A percentile compares a stretch with the other conserved stretches of the same genome.
phyloP scores from a whole-genome alignment of 2,113 vertebrate genomes.

The Marmota flaviventris region DNA sequence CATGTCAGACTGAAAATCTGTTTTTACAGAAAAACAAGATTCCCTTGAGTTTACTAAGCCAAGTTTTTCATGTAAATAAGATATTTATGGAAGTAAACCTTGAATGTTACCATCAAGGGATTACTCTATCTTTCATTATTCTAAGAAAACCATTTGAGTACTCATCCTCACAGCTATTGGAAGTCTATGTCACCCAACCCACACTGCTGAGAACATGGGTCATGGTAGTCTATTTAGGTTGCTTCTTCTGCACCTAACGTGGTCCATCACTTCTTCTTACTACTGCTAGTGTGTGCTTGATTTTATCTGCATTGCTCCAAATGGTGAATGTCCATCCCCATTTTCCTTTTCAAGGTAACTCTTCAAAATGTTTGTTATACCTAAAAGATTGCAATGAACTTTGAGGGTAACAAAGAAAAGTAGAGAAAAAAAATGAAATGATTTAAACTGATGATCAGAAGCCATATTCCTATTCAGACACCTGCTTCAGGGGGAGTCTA shows the following conservation, averaged over 20 bases:
- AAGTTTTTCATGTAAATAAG: neutral
- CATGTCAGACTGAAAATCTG: slow-evolving; percentile 41
- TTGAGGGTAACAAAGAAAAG: neutral
- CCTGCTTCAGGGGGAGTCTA: neutral
- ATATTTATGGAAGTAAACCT: neutral
- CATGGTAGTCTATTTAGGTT: neutral
- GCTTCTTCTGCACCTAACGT: neutral
- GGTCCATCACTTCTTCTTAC: neutral
- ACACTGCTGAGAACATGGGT: neutral
- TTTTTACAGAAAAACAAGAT: slow-evolving; percentile 43
- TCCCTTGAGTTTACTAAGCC: slow-evolving; percentile 33
- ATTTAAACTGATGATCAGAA: neutral
- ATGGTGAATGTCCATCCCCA: neutral
- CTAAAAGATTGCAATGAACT: neutral
- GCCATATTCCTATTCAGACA: neutral
- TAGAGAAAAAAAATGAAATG: slow-evolving; percentile 38
- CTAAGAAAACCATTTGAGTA: neutral
- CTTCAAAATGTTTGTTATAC: neutral
- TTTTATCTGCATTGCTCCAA: neutral
- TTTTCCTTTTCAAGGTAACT: neutral
- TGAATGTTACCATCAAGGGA: neutral
- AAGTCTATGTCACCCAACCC: neutral
- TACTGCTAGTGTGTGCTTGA: neutral
- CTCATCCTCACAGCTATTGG: neutral
- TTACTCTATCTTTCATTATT: slow-evolving; percentile 26